Conservation (phyloP, 2,888 invertebrate species). For the Thumatha senex region DNA sequence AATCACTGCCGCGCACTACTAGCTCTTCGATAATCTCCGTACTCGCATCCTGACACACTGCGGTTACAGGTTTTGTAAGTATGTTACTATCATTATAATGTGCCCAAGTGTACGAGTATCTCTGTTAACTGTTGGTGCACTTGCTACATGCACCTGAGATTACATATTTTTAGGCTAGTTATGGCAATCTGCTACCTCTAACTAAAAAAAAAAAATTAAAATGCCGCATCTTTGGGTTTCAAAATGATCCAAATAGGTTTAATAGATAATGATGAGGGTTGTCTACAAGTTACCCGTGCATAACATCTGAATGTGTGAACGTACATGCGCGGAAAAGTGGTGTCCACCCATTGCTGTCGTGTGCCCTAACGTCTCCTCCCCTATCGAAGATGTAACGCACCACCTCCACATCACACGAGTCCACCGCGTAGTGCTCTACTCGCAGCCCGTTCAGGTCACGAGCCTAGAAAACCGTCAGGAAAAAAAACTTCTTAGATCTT, state of each 20-base stretch:
- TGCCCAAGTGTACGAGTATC: too few species aligned
- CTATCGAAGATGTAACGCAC: slow-evolving; percentile 52
- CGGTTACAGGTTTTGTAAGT: neutral
- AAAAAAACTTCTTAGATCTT: too few species aligned
- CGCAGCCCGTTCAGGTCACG: slow-evolving; percentile 76
- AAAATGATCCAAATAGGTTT: too few species aligned
- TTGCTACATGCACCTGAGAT: too few species aligned
- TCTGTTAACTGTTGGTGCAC: too few species aligned
- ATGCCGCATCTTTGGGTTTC: too few species aligned
- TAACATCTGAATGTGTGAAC: slow-evolving; percentile 1
- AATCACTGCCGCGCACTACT: slow-evolving; percentile 67
- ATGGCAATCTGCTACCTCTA: too few species aligned
- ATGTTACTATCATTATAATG: too few species aligned
- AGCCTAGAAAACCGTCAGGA: slow-evolving; percentile 38
- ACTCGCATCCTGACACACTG: slow-evolving; percentile 72
- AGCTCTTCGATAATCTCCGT: slow-evolving; percentile 67
- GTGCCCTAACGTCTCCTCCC: slow-evolving; percentile 58
- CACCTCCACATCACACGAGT: slow-evolving; percentile 66
- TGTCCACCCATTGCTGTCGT: slow-evolving; percentile 80
- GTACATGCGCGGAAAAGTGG: slow-evolving; percentile 80
- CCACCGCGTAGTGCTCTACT: slow-evolving; percentile 81
- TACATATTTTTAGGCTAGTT: too few species aligned
- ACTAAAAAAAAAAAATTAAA: too few species aligned
- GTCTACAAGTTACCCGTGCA: too few species aligned
- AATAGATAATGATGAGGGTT: too few species aligned